Evolutionary conservation across 2,888 invertebrate genomes (phyloP), one percentile per base, ranked within the genome.

Genomic region (Panzeria rudis): DNA sequence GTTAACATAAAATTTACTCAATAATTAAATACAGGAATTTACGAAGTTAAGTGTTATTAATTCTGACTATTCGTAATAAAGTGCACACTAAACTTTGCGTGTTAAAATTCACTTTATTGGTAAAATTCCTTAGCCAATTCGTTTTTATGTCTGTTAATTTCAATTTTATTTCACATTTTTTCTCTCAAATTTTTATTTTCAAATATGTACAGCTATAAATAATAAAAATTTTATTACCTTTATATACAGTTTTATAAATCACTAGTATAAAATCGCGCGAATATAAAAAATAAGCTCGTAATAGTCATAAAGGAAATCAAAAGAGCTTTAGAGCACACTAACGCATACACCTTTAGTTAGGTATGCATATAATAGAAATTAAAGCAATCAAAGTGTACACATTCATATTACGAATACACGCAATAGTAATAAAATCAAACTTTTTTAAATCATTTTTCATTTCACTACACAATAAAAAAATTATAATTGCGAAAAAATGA

Each of bases 401-500:
- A 56, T 62, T 75, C 59, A 75, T 56, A 32, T 62, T 78, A 56
- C 54, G 47, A 69, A 59, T 50, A 50, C 79, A 79, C 75, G 83
- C 73, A 75, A 75, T 75, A n/a, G 64, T 64, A 69, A 83, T 83
- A 79, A 79, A 79, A 38, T 75, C 69, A 83, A 47, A 83, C 23
- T 2, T 83, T 83, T 83, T 41, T 66, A 66, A 72, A 69, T 78
- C 47, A 13, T 32, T 32, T 29, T 29, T 62, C 5, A 5, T 41
- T 56, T 20, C 23, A 4, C 20, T 13, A 4, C 11, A 8, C 17
- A 47, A 32, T 15, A 38, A 9, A 35, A 29, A 68, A 68, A 15
- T 68, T 35, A 35, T 32, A 47, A 50, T 47, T 25, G 9, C n/a
- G 25, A 29, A 29, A 25, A 66, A 5, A 54, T 54, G 52, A 54